phyloP scores from a whole-genome alignment of 2,113 vertebrate species.

The Drymodes brunneopygia region DNA sequence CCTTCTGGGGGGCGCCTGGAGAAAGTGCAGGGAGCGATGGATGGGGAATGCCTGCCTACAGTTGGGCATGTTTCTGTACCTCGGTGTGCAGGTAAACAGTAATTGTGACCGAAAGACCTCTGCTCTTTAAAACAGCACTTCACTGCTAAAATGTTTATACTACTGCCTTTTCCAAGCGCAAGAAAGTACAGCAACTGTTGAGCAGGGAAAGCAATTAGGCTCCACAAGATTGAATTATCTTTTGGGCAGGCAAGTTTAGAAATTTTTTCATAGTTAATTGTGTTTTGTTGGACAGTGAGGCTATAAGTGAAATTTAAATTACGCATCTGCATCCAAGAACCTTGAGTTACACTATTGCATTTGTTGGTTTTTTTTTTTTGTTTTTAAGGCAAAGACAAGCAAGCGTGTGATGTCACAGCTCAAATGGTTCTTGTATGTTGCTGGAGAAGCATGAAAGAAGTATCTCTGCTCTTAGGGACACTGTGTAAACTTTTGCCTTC shows the following conservation, averaged over 20 bases:
- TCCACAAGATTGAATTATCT: neutral
- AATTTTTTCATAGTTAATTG: neutral
- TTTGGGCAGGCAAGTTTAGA: neutral
- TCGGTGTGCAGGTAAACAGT: neutral
- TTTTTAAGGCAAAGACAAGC: conserved; percentile 66
- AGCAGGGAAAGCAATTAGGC: neutral
- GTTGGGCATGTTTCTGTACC: neutral
- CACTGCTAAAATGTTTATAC: neutral
- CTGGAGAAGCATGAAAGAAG: conserved; percentile 98
- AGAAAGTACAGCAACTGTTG: neutral
- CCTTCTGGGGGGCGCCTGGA: neutral
- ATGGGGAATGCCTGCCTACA: neutral
- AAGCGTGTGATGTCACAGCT: conserved; percentile 85
- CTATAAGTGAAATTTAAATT: neutral
- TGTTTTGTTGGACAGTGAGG: neutral
- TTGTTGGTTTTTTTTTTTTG: neutral
- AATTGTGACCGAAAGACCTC: neutral
- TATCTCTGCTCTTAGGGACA: conserved; percentile 87
- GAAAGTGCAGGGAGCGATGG: fast-evolving
- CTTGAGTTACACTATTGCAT: neutral
- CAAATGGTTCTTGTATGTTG: conserved; percentile 97
- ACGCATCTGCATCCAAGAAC: neutral
- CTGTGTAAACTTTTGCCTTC: conserved; percentile 86
- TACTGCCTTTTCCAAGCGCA: neutral
- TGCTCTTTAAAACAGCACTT: neutral